phyloP scores from a whole-genome alignment of 2,797 vertebrate species.

The Myripristis jacobus region DNA sequence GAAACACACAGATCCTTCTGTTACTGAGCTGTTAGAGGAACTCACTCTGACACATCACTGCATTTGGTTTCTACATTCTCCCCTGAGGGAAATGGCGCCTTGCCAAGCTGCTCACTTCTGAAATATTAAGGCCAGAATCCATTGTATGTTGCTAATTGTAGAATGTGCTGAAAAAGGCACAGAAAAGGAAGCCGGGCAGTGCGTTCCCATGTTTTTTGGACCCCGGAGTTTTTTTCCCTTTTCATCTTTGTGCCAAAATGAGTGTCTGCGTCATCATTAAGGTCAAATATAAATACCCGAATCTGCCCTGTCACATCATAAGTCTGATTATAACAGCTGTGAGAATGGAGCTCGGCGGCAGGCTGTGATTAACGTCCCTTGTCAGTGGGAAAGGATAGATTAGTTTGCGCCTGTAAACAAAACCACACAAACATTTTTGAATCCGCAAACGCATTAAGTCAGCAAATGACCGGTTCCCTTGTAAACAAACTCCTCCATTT shows the following conservation, averaged over 20 bases:
- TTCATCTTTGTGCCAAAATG: constrained; percentile 23
- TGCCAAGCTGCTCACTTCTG: constrained; percentile 63
- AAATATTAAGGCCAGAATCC: constrained; percentile 69
- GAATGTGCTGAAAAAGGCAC: constrained; percentile 48
- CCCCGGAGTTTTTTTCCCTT: not conserved
- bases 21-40: constrained; percentile 41
- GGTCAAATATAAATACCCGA: constrained; percentile 19
- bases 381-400: not conserved
- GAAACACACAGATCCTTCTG: constrained; percentile 24
- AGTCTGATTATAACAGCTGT: not conserved
- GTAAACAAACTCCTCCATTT: constrained; percentile 36
- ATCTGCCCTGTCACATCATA: constrained; percentile 1
- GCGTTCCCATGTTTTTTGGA: not conserved
- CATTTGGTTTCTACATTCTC: constrained; percentile 61
- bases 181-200: constrained; percentile 12
- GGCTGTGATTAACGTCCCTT: constrained; percentile 8
- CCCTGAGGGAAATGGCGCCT: constrained; percentile 54
- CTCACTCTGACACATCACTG: constrained; percentile 60
- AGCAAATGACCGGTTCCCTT: constrained; percentile 11
- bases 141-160: constrained; percentile 62
- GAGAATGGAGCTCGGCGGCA: not conserved
- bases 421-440: constrained; percentile 45
- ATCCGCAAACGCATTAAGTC: constrained; percentile 27
- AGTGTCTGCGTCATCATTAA: constrained; percentile 3
- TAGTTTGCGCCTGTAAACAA: constrained; percentile 29